Evolutionary conservation across 2,888 invertebrate genomes (phyloP).

Genomic region (Blastobasis adustella): DNA sequence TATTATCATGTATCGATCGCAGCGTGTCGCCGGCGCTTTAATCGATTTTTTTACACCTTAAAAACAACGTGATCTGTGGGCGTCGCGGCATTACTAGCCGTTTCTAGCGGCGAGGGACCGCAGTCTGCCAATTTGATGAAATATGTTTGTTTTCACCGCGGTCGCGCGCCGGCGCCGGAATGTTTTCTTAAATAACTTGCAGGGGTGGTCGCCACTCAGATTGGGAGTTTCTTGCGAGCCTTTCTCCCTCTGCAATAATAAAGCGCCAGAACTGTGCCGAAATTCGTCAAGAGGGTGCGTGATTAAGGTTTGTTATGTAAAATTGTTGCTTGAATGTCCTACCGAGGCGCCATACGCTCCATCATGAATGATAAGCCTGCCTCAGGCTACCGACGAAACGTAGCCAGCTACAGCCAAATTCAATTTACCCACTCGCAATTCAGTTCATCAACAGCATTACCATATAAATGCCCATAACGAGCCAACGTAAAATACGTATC

Average conservation of each 20-base stretch:
- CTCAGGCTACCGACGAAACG: constrained; percentile 17
- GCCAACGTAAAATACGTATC: constrained; percentile 18
- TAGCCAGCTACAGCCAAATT: constrained; percentile 32
- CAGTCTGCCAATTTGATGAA: constrained; percentile 55
- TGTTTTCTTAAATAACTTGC: constrained; percentile 55
- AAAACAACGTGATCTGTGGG: constrained; percentile 66
- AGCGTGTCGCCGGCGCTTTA: constrained; percentile 69
- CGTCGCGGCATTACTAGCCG: constrained; percentile 64
- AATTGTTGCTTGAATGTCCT: constrained; percentile 27
- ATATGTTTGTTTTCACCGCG: constrained; percentile 65
- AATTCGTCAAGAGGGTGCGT: constrained; percentile 20
- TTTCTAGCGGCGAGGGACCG: constrained; percentile 54
- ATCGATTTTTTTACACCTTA: constrained; percentile 74
- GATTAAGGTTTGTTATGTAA: constrained; percentile 52
- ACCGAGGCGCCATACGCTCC: constrained; percentile 19
- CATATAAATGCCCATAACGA: constrained; percentile 38
- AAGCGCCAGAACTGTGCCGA: constrained; percentile 1
- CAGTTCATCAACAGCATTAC: constrained; percentile 37
- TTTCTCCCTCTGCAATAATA: constrained; percentile 5
- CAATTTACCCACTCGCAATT: constrained; percentile 30
- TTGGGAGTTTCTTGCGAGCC: constrained; percentile 26
- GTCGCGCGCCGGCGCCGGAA: constrained; percentile 35
- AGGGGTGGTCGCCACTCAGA: constrained; percentile 49
- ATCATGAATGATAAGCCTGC: constrained; percentile 21
- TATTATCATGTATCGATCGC: constrained; percentile 70